phyloP scores from a whole-genome alignment of 2,113 vertebrate species.

The Athene cunicularia region DNA sequence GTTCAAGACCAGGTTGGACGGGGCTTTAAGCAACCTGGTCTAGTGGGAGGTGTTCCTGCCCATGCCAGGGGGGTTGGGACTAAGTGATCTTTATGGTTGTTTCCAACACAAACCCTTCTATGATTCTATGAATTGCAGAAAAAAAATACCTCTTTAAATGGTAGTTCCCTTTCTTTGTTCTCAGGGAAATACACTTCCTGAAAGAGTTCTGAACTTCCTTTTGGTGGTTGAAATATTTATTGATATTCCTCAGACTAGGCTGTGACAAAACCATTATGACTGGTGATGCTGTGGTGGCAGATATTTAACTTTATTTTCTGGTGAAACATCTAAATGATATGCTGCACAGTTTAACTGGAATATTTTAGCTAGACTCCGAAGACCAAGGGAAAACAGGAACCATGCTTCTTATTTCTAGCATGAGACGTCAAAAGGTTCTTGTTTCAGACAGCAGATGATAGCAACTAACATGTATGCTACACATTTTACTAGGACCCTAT shows the following conservation, averaged over 20 bases:
- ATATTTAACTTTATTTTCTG: background rate
- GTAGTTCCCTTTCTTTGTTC: background rate
- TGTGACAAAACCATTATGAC: background rate
- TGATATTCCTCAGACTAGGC: background rate
- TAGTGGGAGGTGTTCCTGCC: too few relatives aligned
- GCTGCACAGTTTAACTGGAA: background rate
- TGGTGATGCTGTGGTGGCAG: background rate
- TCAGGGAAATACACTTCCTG: background rate
- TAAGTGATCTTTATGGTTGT: too few relatives aligned
- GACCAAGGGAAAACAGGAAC: background rate
- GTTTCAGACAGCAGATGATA: background rate
- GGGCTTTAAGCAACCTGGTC: too few relatives aligned
- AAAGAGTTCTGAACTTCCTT: background rate
- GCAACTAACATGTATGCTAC: background rate
- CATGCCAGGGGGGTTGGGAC: too few relatives aligned
- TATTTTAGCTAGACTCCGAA: background rate
- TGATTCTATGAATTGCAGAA: background rate
- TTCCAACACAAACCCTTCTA: too few relatives aligned
- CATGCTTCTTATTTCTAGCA: background rate
- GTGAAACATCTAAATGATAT: background rate
- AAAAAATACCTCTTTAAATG: background rate
- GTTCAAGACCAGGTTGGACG: too few relatives aligned
- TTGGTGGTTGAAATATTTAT: background rate
- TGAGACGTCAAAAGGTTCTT: background rate
- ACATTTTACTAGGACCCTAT: background rate